Evolutionary conservation across 2,797 vertebrate genomes (phyloP), one percentile per base, ranked within the genome.

Genomic region (Lophotriccus pileatus): DNA sequence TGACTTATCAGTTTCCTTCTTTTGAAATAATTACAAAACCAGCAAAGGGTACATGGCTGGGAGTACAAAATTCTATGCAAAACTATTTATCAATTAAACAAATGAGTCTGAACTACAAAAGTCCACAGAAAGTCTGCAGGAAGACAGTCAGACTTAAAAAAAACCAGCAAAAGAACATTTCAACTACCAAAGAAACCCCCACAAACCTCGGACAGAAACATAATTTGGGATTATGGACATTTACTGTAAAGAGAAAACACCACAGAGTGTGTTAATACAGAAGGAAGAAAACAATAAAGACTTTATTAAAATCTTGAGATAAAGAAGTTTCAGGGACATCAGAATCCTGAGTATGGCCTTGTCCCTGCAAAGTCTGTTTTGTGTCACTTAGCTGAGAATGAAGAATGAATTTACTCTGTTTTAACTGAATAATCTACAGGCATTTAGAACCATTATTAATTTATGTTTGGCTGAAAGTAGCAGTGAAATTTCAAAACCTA

Each of bases 31-130:
- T 74, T 80, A 43, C n/a, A 84, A 60, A 84, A 75, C 72, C 55
- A 85, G 56, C 39, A 70, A 49, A 49, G 63, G 28, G 67, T 72
- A 8, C 23, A 10, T 18, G 82, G 50, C n/a, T 69, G 44, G 46
- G 84, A 95, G 85, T 32, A 81, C 46, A 86, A 87, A 80, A 88
- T 50, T 37, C 12, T 30, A 21, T 62, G 58, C 72, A 87, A 85
- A 95, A 58, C 18, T 39, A 44, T 94, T 89, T 90, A 62, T 91
- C 82, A 67, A 39, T 64, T 90, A 91, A 92, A 93, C 24, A 76
- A 84, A 8, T 72, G 59, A 74, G 12, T 49, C 44, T 39, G 50
- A 87, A 62, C 32, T 55, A 58, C 50, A 60, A 23, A 94, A 85
- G 24, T 87, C 59, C 60, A 53, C 11, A 75, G 46, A 77, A 95